These are phyloP conservation scores for Otolemur garnettii DNA, from an alignment of 2,113 vertebrate genomes.

Conservation along the genomic window DNA sequence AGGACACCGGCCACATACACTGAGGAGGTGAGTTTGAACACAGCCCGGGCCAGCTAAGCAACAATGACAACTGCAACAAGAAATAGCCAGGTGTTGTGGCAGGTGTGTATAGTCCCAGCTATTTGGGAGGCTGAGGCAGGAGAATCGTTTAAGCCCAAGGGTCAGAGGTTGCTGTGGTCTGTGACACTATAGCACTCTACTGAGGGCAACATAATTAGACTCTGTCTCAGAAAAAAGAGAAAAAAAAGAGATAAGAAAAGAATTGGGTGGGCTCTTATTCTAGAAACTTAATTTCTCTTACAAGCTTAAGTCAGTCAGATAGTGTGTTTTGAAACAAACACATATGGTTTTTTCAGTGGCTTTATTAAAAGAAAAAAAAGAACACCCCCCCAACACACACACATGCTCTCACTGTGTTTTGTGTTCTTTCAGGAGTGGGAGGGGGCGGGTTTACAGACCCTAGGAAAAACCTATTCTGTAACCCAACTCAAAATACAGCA, in stretches of 20 bases:
- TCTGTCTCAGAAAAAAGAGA: background rate
- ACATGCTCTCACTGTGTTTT: background rate
- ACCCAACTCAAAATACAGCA: background rate
- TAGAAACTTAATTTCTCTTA: slow-evolving; percentile 75
- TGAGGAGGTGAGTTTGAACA: too few relatives aligned
- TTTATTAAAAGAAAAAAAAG: slow-evolving; percentile 73
- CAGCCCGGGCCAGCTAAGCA: too few relatives aligned
- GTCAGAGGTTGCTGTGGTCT: too few relatives aligned
- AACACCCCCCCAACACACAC: accelerated
- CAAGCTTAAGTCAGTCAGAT: slow-evolving; percentile 38
- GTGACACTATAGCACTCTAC: too few relatives aligned
- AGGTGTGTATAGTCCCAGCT: too few relatives aligned
- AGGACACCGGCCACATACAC: too few relatives aligned
- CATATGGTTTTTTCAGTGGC: slow-evolving; percentile 6
- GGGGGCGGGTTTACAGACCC: background rate
- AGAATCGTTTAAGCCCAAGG: too few relatives aligned
- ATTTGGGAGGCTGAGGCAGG: too few relatives aligned
- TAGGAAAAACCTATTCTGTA: background rate
- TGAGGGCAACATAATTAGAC: too few relatives aligned
- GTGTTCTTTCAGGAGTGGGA: background rate
- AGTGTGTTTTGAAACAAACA: slow-evolving; percentile 72
- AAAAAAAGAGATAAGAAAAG: background rate
- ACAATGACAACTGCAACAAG: too few relatives aligned
- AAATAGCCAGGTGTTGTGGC: too few relatives aligned
- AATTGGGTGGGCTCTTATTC: slow-evolving; percentile 39